A percentile compares a stretch with the other conserved stretches of the same genome.
Conservation (phyloP, 2,113 vertebrate species). For the Rhinopomastus cyanomelas region DNA sequence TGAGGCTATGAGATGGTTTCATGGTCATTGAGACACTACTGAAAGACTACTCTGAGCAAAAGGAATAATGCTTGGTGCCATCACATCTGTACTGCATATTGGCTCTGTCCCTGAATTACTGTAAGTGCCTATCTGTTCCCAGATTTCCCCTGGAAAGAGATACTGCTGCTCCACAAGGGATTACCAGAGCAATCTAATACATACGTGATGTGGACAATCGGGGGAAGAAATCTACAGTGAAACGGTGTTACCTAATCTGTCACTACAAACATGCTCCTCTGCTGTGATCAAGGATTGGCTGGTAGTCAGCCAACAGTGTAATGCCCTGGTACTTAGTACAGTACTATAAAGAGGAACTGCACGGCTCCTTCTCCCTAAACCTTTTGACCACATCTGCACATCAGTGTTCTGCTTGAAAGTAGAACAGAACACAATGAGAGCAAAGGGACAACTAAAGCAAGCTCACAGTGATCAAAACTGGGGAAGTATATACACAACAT, state of each 20-base stretch:
- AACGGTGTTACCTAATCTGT: background rate
- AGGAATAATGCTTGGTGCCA: background rate
- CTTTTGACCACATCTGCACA: background rate
- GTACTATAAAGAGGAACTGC: background rate
- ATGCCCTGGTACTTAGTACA: background rate
- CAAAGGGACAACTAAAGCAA: background rate
- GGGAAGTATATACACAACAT: background rate
- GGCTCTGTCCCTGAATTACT: background rate
- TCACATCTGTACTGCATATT: background rate
- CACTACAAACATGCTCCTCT: background rate
- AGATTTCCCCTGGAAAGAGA: background rate
- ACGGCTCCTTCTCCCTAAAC: background rate
- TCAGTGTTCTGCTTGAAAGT: background rate
- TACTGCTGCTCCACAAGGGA: background rate
- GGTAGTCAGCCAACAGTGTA: background rate
- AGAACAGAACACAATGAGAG: background rate
- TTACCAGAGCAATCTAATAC: background rate
- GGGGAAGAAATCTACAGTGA: background rate
- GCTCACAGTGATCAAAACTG: background rate
- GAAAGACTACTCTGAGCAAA: background rate
- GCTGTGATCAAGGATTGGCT: background rate
- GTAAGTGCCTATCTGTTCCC: background rate
- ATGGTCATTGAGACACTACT: background rate
- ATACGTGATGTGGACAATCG: rapidly evolving
- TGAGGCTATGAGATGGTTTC: background rate